These are phyloP conservation scores for Paracyclopina nana DNA, from an alignment of 1,140 invertebrate genomes.

Conservation along the genomic window DNA sequence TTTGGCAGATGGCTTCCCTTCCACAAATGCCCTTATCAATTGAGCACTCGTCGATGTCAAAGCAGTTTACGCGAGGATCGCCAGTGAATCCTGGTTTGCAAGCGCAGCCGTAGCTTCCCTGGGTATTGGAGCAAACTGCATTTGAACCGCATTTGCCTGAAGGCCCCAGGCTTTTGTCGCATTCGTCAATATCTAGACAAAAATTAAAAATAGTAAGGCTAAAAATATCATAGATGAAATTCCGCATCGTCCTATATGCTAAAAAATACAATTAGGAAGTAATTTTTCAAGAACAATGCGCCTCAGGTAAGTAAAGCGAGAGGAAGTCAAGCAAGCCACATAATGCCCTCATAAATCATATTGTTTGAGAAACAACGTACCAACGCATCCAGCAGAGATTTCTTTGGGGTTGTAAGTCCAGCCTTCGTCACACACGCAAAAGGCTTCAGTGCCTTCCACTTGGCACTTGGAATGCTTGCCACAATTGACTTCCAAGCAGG, in stretches of 20 bases:
- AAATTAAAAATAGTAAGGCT: slow-evolving; percentile 9
- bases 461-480: slow-evolving; percentile 70
- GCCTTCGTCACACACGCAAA: slow-evolving; percentile 76
- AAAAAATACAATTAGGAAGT: too few species aligned
- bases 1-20: slow-evolving; percentile 51
- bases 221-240: too few species aligned
- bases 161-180: slow-evolving; percentile 53
- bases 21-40: slow-evolving; percentile 42
- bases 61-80: slow-evolving; percentile 21
- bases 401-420: slow-evolving; percentile 77
- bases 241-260: too few species aligned
- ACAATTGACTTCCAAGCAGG: slow-evolving; percentile 73
- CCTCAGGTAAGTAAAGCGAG: too few species aligned
- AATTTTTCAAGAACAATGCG: too few species aligned
- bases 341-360: too few species aligned
- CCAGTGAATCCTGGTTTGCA: slow-evolving; percentile 23
- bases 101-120: slow-evolving; percentile 20
- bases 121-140: slow-evolving; percentile 55
- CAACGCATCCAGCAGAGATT: slow-evolving; percentile 63
- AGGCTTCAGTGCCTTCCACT: slow-evolving; percentile 63
- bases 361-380: too few species aligned
- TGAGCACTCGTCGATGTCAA: slow-evolving; percentile 60
- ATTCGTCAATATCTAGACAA: slow-evolving; percentile 71
- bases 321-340: too few species aligned
- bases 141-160: slow-evolving; percentile 48